Evolutionary conservation across 2,797 vertebrate species (phyloP).

Genomic region (Otolemur crassicaudatus): DNA sequence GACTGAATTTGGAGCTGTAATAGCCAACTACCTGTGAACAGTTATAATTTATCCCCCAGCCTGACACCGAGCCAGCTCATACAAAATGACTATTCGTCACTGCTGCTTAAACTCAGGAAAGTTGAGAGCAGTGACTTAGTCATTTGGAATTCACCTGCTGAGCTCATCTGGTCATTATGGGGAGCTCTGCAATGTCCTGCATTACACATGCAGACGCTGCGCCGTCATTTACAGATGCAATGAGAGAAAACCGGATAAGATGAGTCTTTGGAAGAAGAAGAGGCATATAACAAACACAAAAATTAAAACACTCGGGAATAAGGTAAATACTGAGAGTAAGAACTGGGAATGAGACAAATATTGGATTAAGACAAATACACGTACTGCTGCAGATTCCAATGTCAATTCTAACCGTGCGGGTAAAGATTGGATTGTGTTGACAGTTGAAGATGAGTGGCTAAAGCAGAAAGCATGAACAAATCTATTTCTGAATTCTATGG

Average conservation of each 20-base stretch:
- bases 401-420: slow-evolving; percentile 83
- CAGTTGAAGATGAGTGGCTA: slow-evolving; percentile 83
- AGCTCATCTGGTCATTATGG: not conserved
- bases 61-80: not conserved
- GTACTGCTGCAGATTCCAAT: slow-evolving; percentile 82
- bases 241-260: slow-evolving; percentile 76
- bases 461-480: slow-evolving; percentile 73
- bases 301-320: slow-evolving; percentile 85
- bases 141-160: slow-evolving; percentile 34
- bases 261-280: slow-evolving; percentile 79
- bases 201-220: slow-evolving; percentile 76
- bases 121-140: slow-evolving; percentile 3
- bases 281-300: slow-evolving; percentile 85
- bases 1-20: fast-evolving
- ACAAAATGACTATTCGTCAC: not conserved
- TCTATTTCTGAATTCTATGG: slow-evolving; percentile 50
- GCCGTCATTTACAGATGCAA: slow-evolving; percentile 77
- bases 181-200: not conserved
- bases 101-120: not conserved
- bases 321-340: slow-evolving; percentile 87
- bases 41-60: not conserved
- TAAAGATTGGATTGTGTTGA: slow-evolving; percentile 83
- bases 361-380: slow-evolving; percentile 87
- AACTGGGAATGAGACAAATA: slow-evolving; percentile 89
- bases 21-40: not conserved